phyloP scores from a whole-genome alignment of 2,888 invertebrate species.

The Apamea epomidion region DNA sequence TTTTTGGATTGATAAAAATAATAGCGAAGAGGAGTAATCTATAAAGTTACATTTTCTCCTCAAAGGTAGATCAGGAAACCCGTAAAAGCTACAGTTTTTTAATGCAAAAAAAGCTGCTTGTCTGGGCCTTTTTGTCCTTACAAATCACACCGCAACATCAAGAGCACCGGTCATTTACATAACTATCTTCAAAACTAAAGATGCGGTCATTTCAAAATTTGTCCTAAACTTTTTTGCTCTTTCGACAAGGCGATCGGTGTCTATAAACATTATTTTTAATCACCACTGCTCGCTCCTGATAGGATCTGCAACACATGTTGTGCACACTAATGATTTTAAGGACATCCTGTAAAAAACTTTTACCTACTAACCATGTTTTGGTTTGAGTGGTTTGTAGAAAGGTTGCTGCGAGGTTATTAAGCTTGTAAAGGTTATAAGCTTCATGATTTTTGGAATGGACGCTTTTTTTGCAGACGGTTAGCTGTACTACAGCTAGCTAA shows the following conservation, averaged over 20 bases:
- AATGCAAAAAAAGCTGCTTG: no score
- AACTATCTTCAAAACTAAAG: constrained; percentile 54
- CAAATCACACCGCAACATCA: constrained; percentile 20
- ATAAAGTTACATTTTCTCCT: neutral
- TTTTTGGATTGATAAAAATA: neutral
- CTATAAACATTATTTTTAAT: constrained; percentile 85
- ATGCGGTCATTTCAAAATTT: constrained; percentile 76
- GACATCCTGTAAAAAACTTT: constrained; percentile 73
- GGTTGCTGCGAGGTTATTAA: constrained; percentile 2
- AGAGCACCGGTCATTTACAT: constrained; percentile 51
- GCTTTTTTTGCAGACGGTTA: neutral
- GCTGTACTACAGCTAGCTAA: neutral
- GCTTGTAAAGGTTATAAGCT: neutral
- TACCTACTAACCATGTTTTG: constrained; percentile 60
- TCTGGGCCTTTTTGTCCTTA: neutral
- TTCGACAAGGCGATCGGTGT: constrained; percentile 65
- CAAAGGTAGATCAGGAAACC: neutral
- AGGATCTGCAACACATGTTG: constrained; percentile 87
- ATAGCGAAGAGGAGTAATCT: neutral
- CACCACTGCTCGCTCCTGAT: constrained; percentile 74
- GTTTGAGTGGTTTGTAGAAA: constrained; percentile 54
- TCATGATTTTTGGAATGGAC: neutral
- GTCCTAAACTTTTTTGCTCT: constrained; percentile 74
- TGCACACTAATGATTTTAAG: constrained; percentile 83
- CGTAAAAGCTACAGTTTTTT: neutral